These are phyloP conservation scores for Burhinus oedicnemus DNA, from an alignment of 2,113 vertebrate genomes.

Conservation along the genomic window DNA sequence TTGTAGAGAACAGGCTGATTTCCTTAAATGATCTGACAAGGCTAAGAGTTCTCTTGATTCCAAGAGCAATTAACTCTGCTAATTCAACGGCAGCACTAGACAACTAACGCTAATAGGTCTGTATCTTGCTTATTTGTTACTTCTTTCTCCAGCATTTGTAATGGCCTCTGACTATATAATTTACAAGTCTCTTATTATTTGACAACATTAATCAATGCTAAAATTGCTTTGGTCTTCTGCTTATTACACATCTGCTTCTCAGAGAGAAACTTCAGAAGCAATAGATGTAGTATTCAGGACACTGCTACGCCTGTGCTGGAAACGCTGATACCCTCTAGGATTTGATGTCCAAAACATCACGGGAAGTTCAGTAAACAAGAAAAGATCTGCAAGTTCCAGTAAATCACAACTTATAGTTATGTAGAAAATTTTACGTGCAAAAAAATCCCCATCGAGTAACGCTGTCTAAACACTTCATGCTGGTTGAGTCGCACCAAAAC, in stretches of 20 bases:
- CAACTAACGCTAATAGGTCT: neutral
- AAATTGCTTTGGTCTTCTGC: neutral
- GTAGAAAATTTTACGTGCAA: neutral
- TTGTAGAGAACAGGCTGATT: neutral
- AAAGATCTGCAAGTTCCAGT: neutral
- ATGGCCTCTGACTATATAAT: neutral
- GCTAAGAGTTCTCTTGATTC: neutral
- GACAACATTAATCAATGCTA: neutral
- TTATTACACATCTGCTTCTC: neutral
- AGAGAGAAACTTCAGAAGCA: neutral
- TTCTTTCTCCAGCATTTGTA: neutral
- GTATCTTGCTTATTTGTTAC: neutral
- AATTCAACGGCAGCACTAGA: neutral
- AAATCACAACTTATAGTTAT: neutral
- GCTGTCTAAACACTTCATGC: neutral
- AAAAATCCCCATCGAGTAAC: accelerated
- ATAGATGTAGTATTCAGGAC: accelerated
- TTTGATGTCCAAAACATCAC: accelerated
- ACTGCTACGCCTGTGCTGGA: accelerated
- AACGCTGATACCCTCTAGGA: neutral
- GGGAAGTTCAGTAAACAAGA: neutral
- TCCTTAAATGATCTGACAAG: neutral
- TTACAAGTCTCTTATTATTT: neutral
- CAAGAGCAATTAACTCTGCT: neutral
- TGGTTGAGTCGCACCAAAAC: neutral